Evolutionary conservation across 2,113 vertebrate species (phyloP).

Genomic region (Heliornis fulica): DNA sequence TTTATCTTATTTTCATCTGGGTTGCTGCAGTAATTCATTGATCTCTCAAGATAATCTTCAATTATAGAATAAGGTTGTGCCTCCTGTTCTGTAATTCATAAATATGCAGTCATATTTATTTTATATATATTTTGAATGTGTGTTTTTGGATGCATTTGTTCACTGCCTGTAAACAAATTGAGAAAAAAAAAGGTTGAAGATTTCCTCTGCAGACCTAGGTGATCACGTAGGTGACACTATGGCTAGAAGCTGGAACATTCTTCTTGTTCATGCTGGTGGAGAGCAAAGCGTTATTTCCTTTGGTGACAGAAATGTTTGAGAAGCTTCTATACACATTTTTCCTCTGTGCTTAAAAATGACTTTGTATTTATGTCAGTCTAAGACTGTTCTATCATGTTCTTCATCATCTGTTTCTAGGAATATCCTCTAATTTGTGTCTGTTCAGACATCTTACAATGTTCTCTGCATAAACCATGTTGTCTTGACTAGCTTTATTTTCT

Average conservation of each 20-base stretch:
- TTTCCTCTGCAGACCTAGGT: background rate
- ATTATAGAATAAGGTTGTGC: background rate
- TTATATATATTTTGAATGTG: background rate
- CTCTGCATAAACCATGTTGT: background rate
- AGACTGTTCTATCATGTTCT: background rate
- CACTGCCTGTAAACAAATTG: background rate
- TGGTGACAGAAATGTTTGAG: background rate
- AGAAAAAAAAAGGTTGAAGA: background rate
- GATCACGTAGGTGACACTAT: background rate
- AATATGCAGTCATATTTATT: background rate
- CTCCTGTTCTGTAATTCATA: background rate
- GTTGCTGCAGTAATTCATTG: background rate
- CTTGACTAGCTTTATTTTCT: background rate
- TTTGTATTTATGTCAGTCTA: background rate
- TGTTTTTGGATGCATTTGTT: background rate
- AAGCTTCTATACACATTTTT: background rate
- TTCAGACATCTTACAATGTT: background rate
- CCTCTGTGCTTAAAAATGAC: background rate
- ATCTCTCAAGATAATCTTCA: background rate
- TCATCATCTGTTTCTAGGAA: background rate
- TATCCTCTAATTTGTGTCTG: background rate
- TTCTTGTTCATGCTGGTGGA: rapidly evolving
- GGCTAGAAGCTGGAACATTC: background rate
- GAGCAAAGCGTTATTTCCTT: background rate
- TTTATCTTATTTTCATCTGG: background rate